phyloP scores from a whole-genome alignment of 2,888 invertebrate genomes.

The Belgica antarctica region DNA sequence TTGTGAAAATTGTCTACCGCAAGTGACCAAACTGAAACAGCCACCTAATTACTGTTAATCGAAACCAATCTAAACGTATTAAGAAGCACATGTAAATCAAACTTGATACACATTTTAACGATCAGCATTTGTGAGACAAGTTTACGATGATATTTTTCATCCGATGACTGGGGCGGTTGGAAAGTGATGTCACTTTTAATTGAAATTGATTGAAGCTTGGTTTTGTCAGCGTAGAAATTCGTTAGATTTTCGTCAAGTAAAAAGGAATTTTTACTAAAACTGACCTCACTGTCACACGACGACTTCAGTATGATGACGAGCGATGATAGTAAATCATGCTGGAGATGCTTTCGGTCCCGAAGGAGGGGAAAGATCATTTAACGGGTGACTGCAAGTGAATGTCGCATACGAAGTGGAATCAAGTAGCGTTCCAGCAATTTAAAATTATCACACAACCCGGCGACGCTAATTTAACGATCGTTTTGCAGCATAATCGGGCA shows the following conservation, averaged over 20 bases:
- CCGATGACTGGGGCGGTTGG: no score
- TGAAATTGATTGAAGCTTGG: no score
- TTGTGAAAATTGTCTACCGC: no score
- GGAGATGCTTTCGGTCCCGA: no score
- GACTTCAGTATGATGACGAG: neutral
- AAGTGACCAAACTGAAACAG: neutral
- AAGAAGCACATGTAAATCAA: neutral
- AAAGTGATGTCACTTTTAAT: no score
- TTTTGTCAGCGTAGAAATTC: no score
- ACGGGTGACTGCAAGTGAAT: constrained; percentile 25
- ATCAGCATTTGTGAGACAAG: neutral
- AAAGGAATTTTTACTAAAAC: no score
- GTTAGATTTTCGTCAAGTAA: no score
- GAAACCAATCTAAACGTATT: constrained; percentile 23
- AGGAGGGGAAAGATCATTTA: constrained; percentile 19
- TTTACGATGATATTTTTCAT: constrained; percentile 11
- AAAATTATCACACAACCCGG: constrained; percentile 9
- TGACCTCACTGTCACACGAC: neutral
- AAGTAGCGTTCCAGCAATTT: constrained; percentile 14
- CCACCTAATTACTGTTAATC: constrained; percentile 21
- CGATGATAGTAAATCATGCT: constrained; percentile 23
- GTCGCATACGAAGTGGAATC: neutral
- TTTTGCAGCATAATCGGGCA: constrained; percentile 5
- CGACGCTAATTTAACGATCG: constrained; percentile 7
- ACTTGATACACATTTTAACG: constrained; percentile 19